Base-by-base conservation (phyloP, 2,797 vertebrate genomes). In the Sciurus carolinensis region DNA sequence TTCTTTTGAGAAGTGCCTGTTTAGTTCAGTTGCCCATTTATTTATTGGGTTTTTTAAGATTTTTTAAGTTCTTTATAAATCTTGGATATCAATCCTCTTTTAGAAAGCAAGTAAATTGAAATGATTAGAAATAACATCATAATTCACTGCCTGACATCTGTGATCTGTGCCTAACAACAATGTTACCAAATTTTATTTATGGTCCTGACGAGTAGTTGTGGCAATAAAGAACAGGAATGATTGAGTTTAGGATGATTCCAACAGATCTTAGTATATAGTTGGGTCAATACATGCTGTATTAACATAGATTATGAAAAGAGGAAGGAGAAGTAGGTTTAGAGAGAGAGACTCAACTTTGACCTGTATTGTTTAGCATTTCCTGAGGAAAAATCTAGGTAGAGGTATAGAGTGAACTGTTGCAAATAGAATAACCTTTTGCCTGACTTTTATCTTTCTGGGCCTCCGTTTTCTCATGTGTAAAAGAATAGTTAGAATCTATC, bases 181-280 rank as follows among this genome's bases (percentile, higher is more conserved):
- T 81, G 44, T n/a, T 9, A 62, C 44, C 80, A 72, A 64, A 42
- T 93, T 80, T n/a, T 77, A 52, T 93, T 85, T 44, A 13, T 91
- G 69, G 47, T 66, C 64, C 28, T 28, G 14, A 33, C 50, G 39
- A 80, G 42, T 44, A 33, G 17, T 87, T 80, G 10, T 66, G 82
- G 33, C 44, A 5, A 2, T 39, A 71, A 72, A n/a, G 26, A 66
- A 50, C 39, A 72, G n/a, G 42, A 62, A 42, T 39, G 8, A 69
- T 15, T 71, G 47, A 77, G 47, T 69, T 17, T 69, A 71, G 62
- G 64, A 47, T 87, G 54, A 50, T 71, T 81, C 54, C 75, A 79
- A 4, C 24, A 93, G 39, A 33, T 50, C 66, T 87, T 81, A 20
- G 84, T 4, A 18, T 76, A 6, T n/a, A 64, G 18, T 36, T 72